Percentiles rank a stretch among this genome's conserved stretches.
These are phyloP conservation scores for Nannoperca australis DNA, from an alignment of 2,797 vertebrate species.

Conservation along the genomic window DNA sequence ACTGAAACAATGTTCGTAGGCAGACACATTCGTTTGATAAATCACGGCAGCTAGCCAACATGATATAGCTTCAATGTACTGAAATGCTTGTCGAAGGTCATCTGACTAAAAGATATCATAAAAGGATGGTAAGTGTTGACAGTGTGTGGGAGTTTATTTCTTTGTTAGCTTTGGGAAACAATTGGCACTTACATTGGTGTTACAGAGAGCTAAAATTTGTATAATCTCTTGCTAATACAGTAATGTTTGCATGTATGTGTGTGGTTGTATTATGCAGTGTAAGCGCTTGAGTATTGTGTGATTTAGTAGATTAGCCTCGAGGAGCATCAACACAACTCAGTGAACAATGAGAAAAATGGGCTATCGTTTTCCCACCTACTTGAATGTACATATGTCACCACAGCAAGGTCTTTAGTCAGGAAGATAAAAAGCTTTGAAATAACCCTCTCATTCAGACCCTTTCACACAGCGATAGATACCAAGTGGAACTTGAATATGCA, in stretches of 20 bases:
- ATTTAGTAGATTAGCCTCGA: constrained; percentile 11
- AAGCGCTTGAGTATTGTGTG: not conserved
- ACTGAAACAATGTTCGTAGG: not conserved
- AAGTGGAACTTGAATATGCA: constrained; percentile 10
- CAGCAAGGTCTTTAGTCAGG: not conserved
- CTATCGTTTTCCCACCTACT: not conserved
- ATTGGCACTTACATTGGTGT: not conserved
- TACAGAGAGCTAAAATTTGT: not conserved
- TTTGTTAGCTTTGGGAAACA: constrained; percentile 4
- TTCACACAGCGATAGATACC: constrained; percentile 8
- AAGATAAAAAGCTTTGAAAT: constrained; percentile 23
- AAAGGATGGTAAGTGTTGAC: constrained; percentile 1
- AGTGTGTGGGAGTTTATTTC: not conserved
- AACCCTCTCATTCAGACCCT: not conserved
- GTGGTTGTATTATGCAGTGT: not conserved
- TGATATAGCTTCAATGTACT: not conserved
- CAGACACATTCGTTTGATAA: not conserved
- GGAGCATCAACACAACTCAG: constrained; percentile 12
- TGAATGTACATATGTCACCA: constrained; percentile 9
- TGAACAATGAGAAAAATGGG: constrained; percentile 6
- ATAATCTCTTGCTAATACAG: not conserved
- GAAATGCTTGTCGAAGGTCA: not conserved
- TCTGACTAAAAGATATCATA: not conserved
- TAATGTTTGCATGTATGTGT: not conserved
- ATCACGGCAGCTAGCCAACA: not conserved